Percentiles rank a stretch among this genome's conserved stretches.
phyloP scores from a whole-genome alignment of 2,888 invertebrate genomes.

The Drosophila ezoana region DNA sequence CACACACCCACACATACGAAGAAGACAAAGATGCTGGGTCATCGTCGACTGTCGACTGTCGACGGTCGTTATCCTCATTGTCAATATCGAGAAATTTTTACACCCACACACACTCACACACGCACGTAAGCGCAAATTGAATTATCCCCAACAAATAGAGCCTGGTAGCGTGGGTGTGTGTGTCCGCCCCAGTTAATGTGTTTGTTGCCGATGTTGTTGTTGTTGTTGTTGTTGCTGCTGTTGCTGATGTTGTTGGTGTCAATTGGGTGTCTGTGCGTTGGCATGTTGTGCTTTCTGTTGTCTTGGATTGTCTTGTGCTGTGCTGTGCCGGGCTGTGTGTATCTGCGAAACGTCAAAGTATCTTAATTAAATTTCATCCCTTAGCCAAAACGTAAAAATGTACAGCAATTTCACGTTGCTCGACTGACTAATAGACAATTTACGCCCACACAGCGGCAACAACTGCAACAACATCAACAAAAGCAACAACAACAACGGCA shows the following conservation, averaged over 20 bases:
- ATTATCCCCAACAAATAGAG: constrained; percentile 68
- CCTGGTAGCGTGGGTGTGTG: constrained; percentile 22
- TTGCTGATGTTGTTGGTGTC: constrained; percentile 56
- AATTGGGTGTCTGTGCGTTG: constrained; percentile 62
- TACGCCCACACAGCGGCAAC: constrained; percentile 59
- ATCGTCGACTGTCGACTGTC: constrained; percentile 43
- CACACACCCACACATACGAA: constrained; percentile 5
- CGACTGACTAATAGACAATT: constrained; percentile 81
- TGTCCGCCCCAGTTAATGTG: constrained; percentile 4
- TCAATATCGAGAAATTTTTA: constrained; percentile 58
- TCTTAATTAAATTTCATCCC: constrained; percentile 83
- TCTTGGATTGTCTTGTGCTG: constrained; percentile 51
- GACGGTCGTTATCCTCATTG: constrained; percentile 64
- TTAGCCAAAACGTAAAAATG: constrained; percentile 77
- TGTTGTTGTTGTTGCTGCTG: constrained; percentile 13
- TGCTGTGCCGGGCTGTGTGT: constrained; percentile 58
- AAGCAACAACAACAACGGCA: background rate
- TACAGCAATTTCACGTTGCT: constrained; percentile 76
- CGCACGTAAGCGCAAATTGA: constrained; percentile 54
- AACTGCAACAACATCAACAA: background rate
- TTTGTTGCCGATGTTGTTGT: background rate
- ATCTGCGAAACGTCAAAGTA: constrained; percentile 80
- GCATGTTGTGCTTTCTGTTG: constrained; percentile 57
- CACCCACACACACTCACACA: constrained; percentile 32
- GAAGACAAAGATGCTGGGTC: constrained; percentile 63